Percentiles rank a stretch among this genome's conserved stretches.
phyloP scores from a whole-genome alignment of 2,797 vertebrate genomes.

The Monodelphis domestica region DNA sequence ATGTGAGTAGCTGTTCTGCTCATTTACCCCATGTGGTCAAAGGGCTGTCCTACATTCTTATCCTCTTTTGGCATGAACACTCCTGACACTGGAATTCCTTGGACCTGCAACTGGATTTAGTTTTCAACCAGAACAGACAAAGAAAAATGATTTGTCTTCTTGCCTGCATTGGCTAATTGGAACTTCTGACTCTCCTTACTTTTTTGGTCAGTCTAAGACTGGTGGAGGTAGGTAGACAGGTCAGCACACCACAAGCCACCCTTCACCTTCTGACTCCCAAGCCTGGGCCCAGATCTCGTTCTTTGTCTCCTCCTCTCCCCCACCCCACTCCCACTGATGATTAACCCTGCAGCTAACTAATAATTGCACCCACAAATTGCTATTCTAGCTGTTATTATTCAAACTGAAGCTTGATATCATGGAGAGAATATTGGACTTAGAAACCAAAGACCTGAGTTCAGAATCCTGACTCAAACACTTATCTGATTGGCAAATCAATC shows the following conservation, averaged over 20 bases:
- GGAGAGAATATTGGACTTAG: neutral
- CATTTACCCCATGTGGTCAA: slow-evolving; percentile 24
- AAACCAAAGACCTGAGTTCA: neutral
- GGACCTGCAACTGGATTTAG: slow-evolving; percentile 59
- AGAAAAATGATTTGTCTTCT: slow-evolving; percentile 66
- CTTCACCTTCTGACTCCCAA: slow-evolving; percentile 9
- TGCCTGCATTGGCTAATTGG: slow-evolving; percentile 54
- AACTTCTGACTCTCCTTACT: slow-evolving; percentile 62
- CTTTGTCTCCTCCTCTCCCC: neutral
- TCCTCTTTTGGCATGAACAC: slow-evolving; percentile 37
- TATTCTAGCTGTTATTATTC: slow-evolving; percentile 57
- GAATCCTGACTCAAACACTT: neutral
- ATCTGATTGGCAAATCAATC: neutral
- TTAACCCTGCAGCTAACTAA: slow-evolving; percentile 51
- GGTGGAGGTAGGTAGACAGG: neutral
- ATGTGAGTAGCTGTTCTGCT: neutral
- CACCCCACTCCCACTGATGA: slow-evolving; percentile 25
- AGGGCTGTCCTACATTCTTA: slow-evolving; percentile 27
- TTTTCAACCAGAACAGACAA: slow-evolving; percentile 69
- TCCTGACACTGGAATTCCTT: slow-evolving; percentile 65
- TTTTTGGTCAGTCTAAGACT: neutral
- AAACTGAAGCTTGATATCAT: neutral
- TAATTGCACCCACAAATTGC: slow-evolving; percentile 48
- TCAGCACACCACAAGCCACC: neutral
- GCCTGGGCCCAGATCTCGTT: slow-evolving; percentile 1